Evolutionary conservation across 1,140 invertebrate genomes (phyloP).

Genomic region (Drosophila ironensis): DNA sequence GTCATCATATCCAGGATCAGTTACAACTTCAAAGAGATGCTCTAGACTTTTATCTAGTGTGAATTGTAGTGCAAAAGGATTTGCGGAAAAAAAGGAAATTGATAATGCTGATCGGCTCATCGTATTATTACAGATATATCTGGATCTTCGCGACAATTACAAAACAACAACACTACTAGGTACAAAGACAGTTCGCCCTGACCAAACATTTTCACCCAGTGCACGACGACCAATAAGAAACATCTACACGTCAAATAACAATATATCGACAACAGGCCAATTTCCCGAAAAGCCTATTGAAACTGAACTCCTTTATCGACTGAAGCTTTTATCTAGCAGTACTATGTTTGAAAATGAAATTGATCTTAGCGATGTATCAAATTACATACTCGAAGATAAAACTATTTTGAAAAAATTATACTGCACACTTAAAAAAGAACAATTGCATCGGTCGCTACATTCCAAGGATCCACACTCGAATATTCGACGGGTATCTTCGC

Average conservation of each 20-base stretch:
- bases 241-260: not conserved
- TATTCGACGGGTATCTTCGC: conserved; percentile 41
- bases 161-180: conserved; percentile 65
- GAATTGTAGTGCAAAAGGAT: conserved; percentile 84
- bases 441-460: conserved; percentile 69
- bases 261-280: not conserved
- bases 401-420: conserved; percentile 64
- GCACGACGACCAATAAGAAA: conserved; percentile 42
- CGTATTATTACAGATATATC: conserved; percentile 60
- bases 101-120: conserved; percentile 53
- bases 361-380: conserved; percentile 24
- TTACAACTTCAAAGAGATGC: conserved; percentile 81
- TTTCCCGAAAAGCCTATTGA: not conserved
- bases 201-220: conserved; percentile 69
- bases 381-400: conserved; percentile 63
- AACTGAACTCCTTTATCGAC: conserved; percentile 23
- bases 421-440: conserved; percentile 69
- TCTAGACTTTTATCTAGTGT: conserved; percentile 83
- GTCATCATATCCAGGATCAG: conserved; percentile 88
- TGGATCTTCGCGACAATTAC: conserved; percentile 57
- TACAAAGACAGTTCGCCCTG: conserved; percentile 65
- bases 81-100: conserved; percentile 23
- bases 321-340: conserved; percentile 28
- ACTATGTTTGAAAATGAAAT: not conserved
- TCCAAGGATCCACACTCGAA: conserved; percentile 45